Percentiles rank a stretch among this genome's conserved stretches.
Evolutionary conservation across 2,113 vertebrate species (phyloP).

Genomic region (Salminus brasiliensis): DNA sequence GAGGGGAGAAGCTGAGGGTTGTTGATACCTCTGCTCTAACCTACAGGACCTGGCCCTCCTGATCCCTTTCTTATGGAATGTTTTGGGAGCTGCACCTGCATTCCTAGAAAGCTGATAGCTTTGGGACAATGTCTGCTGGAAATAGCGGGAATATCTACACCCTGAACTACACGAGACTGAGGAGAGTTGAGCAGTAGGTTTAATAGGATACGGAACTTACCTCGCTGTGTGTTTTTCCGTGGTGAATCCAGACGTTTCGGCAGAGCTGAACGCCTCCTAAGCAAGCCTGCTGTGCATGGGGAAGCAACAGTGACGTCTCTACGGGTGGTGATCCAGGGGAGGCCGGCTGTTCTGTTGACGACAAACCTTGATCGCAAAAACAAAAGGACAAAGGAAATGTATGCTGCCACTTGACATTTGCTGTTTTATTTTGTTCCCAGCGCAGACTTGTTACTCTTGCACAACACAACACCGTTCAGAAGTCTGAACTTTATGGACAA

Average conservation of each 20-base stretch:
- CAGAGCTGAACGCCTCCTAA: conserved; percentile 17
- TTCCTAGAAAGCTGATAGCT: not conserved
- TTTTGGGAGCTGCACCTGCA: not conserved
- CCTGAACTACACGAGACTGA: not conserved
- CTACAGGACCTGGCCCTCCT: not conserved
- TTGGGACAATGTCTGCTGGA: not conserved
- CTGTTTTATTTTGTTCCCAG: not conserved
- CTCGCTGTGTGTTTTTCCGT: conserved; percentile 4
- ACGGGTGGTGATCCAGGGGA: not conserved
- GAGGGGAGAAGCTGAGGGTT: no score
- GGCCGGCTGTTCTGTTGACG: conserved; percentile 9
- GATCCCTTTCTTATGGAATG: not conserved
- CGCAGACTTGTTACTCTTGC: no score
- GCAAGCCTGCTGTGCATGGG: conserved; percentile 20
- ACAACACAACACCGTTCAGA: no score
- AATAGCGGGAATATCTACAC: not conserved
- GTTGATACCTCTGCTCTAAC: no score
- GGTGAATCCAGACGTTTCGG: not conserved
- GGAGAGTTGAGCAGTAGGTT: not conserved
- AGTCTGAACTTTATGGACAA: no score
- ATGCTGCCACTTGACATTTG: not conserved
- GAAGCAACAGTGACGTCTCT: conserved; percentile 30
- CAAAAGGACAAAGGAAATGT: conserved; percentile 2
- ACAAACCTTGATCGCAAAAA: conserved; percentile 11
- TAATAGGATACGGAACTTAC: not conserved